Evolutionary conservation across 2,113 vertebrate species (phyloP), one percentile per base, ranked within the genome.

Genomic region (Nothobranchius furzeri): DNA sequence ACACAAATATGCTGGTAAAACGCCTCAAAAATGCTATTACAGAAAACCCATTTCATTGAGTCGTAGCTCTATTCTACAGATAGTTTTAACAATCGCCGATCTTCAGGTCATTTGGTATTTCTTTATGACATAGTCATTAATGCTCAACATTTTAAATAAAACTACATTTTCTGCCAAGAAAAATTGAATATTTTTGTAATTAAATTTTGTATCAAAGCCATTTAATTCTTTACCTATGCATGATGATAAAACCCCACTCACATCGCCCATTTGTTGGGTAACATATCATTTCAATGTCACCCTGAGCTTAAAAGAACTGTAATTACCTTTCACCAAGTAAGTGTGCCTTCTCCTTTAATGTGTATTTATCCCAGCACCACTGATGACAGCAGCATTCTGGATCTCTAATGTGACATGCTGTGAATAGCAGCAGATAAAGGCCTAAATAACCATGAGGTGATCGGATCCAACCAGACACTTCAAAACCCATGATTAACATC

Each of bases 261-360:
- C 96, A 98, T 25, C 89, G 92, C 49, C 93, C 94, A 40, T 98
- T 97, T 69, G 93, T 90, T 0, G 95, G 95, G 73, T 97, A 97
- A 78, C 94, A 93, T 70, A 97, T 95, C 85, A 97, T 58, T 64
- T 93, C 89, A 73, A 97, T 91, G 75, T 95, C 94, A 76, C 96
- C 95, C 73, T 93, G 94, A 3, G 93, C 67, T 64, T 87, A 11
- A 47, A 47, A 78, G 6, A 73, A 64, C 10, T 25, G 50, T 40
- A 53, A 59, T 74, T 58, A 85, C 46, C 64, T 65, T 65, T 50
- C 35, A 47, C 35, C 47, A n/a, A 24, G 42, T 50, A 30, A 47
- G 60, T 58, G 24, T 62, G 48, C 62, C 50, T 55, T 54, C 15
- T 50, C 40, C 46, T 75, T n/a, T 43, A 73, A 62, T 72, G 14